Base-by-base conservation (phyloP, 2,797 vertebrate genomes). In the Gallirallus australis region DNA sequence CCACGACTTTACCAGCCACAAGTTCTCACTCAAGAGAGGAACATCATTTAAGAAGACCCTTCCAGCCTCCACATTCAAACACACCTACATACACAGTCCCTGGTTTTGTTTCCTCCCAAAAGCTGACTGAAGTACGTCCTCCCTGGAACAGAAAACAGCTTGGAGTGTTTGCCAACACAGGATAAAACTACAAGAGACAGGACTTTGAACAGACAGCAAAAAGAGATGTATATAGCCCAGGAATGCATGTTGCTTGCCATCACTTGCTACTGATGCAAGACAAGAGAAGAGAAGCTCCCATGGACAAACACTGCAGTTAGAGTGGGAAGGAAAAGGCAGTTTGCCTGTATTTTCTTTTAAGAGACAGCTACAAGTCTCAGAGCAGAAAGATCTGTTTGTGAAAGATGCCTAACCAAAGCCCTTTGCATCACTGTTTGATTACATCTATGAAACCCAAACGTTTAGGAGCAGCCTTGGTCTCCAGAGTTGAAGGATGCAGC, bases 71-170 rank as follows among this genome's bases (percentile, higher is more conserved):
- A 10, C n/a, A 15, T 64, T 47, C 33, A 53, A 33, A 39, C 0
- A 0, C 15, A 35, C 35, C 18, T 42, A 35, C 27, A 2, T 5
- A 25, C 19, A 19, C 3, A 1, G 15, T 7, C 40, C 40, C 40
- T 40, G 40, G 40, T 57, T 11, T 16, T 8, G 25, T 27, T 52
- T 40, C 54, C 28, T 30, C 47, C 47, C 21, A 24, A 66, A 66
- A 63, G 16, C 69, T 40, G 14, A 53, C 21, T 60, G n/a, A 57
- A 70, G n/a, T 7, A 9, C 1, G 3, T 28, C 6, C 69, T n/a
- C 12, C 27, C 23, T 7, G 54, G 33, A 48, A 47, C 21, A 56
- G 35, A 42, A 68, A 35, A 24, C 12, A 45, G 30, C 6, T 12
- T 33, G 33, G 25, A 35, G 63, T 4, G 20, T 35, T 54, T 61